These are phyloP conservation scores for Halisarca cf. caerulea DNA, from an alignment of 37 sponge, comb jelly and placozoan species.

Conservation along the genomic window DNA sequence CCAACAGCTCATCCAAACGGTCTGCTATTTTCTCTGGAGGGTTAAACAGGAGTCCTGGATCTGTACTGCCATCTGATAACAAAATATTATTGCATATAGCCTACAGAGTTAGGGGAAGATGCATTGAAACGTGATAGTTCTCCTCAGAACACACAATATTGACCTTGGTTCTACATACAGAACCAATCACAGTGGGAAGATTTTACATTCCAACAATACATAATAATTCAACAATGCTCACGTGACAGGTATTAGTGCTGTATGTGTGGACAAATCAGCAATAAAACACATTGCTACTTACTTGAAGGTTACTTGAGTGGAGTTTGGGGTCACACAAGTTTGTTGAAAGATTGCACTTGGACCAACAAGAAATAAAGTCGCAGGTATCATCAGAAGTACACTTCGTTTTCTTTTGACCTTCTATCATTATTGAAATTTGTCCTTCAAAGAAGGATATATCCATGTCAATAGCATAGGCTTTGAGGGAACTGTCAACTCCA, in stretches of 20 bases:
- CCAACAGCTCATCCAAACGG: not conserved
- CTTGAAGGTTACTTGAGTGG: conserved; percentile 25
- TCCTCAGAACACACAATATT: too few species aligned
- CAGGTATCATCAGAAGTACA: conserved; percentile 46
- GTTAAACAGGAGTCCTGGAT: conserved; percentile 6
- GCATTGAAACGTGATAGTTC: too few species aligned
- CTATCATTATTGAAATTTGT: not conserved
- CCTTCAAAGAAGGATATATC: conserved; percentile 59
- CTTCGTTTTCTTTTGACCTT: conserved; percentile 28
- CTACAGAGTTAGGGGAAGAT: too few species aligned
- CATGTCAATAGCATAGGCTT: conserved; percentile 56
- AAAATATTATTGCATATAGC: not conserved
- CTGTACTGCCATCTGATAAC: not conserved
- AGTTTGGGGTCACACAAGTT: conserved; percentile 41
- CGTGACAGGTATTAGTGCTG: too few species aligned
- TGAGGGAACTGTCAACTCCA: conserved; percentile 41
- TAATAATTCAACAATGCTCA: too few species aligned
- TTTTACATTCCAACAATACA: too few species aligned
- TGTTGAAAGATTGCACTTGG: conserved; percentile 12
- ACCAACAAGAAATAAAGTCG: conserved; percentile 29
- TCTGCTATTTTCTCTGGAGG: not conserved
- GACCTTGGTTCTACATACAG: too few species aligned
- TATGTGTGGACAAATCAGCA: too few species aligned
- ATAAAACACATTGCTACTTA: not conserved
- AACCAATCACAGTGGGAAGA: too few species aligned